Evolutionary conservation across 2,113 vertebrate genomes (phyloP).

Genomic region (Ageneiosus marmoratus): DNA sequence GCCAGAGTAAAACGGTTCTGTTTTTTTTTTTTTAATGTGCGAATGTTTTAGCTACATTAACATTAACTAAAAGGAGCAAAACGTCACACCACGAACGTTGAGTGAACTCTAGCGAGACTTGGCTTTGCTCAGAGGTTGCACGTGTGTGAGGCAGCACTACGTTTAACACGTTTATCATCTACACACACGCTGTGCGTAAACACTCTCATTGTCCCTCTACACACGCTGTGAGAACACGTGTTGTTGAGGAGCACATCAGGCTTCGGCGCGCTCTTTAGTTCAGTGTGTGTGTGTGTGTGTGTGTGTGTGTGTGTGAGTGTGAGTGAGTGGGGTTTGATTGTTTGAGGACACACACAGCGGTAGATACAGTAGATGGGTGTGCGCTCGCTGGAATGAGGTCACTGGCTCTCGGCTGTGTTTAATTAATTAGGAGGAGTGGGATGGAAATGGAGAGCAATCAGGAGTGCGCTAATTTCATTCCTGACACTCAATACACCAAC

Average conservation of each 20-base stretch:
- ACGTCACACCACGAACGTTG: neutral
- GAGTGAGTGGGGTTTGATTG: neutral
- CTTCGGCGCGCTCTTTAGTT: neutral
- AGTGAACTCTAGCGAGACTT: too few relatives aligned
- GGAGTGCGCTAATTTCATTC: constrained; percentile 73
- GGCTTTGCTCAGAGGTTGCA: constrained; percentile 29
- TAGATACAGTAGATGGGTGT: constrained; percentile 30
- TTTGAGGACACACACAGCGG: constrained; percentile 33
- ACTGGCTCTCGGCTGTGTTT: constrained; percentile 74
- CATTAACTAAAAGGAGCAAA: too few relatives aligned
- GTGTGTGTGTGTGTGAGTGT: neutral
- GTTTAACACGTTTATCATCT: constrained; percentile 1
- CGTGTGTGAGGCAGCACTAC: constrained; percentile 38
- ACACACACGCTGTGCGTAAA: neutral
- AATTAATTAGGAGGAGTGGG: constrained; percentile 75
- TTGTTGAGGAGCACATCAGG: constrained; percentile 11
- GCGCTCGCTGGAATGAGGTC: constrained; percentile 67
- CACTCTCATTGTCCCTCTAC: neutral
- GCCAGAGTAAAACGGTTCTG: neutral
- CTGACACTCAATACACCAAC: constrained; percentile 75
- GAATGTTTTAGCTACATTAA: too few relatives aligned
- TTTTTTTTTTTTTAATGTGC: too few relatives aligned
- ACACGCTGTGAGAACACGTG: constrained; percentile 8
- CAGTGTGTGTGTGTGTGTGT: neutral
- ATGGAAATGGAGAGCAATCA: constrained; percentile 75